Evolutionary conservation across 2,888 invertebrate species (phyloP), one percentile per base, ranked within the genome.

Genomic region (Agriopis marginaria): DNA sequence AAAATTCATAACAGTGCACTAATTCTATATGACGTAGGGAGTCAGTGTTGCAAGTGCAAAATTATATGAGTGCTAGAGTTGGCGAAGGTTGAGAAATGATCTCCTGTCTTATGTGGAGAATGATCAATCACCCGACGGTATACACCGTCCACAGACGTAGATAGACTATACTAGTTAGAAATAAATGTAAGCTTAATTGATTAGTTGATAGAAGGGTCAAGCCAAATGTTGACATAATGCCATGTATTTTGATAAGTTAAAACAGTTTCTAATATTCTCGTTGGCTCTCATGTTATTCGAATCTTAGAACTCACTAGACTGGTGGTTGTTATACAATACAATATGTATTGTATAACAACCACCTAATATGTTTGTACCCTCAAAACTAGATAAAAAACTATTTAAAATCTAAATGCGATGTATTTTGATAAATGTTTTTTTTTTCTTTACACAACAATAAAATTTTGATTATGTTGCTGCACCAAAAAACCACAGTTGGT

Each of bases 41-140:
- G 40, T 47, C 42, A 61, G 62, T 70, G 66, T 70, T 59, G 66
- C 63, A 66, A 70, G 65, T 70, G 65, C 44, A 66, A 66, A 65
- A 60, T 53, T 63, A 50, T 69, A 69, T 54, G 60, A 69, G 45
- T 59, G 17, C 32, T 10, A 50, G 39, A 60, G 49, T 51, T 51
- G 61, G 47, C 23, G 23, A 62, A 47, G 51, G 50, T 70, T 70
- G 50, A 56, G 63, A 70, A 66, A 70, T 63, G 54, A 66, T 54
- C 17, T 23, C 17, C 56, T 40, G 40, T 32, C 54, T 39, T 68
- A 59, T 71, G 62, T 10, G 23, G 39, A 10, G 68, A 68, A 72
- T 72, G 60, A 71, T 68, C 63, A 59, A 71, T 71, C 66, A 64
- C 45, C 17, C 12, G 42, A 40, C 23, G 23, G 11, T 53, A 39